These are phyloP conservation scores for Pipa parva DNA, from an alignment of 2,113 vertebrate genomes.

Conservation along the genomic window DNA sequence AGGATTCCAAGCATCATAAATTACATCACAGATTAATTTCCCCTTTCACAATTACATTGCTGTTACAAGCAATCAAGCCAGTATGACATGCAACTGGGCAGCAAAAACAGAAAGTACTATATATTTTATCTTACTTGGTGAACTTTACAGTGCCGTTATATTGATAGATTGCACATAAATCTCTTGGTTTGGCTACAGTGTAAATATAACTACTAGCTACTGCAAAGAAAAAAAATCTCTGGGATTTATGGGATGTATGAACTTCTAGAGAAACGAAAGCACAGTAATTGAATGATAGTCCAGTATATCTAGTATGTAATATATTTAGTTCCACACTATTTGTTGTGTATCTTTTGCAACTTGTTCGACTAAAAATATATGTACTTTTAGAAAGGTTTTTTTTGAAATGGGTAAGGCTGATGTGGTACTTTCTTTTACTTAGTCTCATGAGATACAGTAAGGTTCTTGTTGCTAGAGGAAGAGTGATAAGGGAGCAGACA, in stretches of 20 bases:
- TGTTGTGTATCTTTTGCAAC: slow-evolving; percentile 27
- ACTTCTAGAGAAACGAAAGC: slow-evolving; percentile 62
- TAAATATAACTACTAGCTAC: slow-evolving; percentile 53
- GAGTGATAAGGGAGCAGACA: too few relatives aligned
- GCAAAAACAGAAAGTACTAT: slow-evolving; percentile 59
- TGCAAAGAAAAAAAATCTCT: slow-evolving; percentile 51
- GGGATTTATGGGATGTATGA: slow-evolving; percentile 65
- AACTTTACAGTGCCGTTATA: slow-evolving; percentile 68
- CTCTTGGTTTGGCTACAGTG: slow-evolving; percentile 60
- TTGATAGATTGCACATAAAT: slow-evolving; percentile 63
- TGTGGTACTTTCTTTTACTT: too few relatives aligned
- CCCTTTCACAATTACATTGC: slow-evolving; percentile 55
- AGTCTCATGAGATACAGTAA: too few relatives aligned
- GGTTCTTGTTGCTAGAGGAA: too few relatives aligned
- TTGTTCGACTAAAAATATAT: not conserved
- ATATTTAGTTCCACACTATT: slow-evolving; percentile 37
- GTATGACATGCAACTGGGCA: slow-evolving; percentile 52
- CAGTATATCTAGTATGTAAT: slow-evolving; percentile 30
- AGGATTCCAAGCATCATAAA: slow-evolving; percentile 51
- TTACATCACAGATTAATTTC: slow-evolving; percentile 46
- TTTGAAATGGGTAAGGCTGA: not conserved
- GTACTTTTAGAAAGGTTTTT: too few relatives aligned
- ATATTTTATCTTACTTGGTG: slow-evolving; percentile 65
- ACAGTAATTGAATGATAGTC: slow-evolving; percentile 58
- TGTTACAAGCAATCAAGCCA: slow-evolving; percentile 52